Evolutionary conservation across 1,140 invertebrate genomes (phyloP).

Genomic region (Heliothis subflexa): DNA sequence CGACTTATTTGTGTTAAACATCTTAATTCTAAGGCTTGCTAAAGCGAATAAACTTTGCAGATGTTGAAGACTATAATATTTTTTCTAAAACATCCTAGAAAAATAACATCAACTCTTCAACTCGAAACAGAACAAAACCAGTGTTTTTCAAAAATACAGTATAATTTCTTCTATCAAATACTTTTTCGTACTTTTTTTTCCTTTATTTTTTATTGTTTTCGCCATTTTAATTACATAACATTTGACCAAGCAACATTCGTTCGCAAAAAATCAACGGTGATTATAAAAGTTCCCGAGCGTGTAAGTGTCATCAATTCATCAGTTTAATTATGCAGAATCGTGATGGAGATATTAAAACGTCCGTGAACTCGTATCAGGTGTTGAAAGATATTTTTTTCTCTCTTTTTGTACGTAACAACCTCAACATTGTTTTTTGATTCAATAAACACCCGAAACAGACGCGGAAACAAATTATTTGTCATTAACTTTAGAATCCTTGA

Average conservation of each 20-base stretch:
- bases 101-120: not conserved
- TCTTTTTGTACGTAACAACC: conserved; percentile 13
- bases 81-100: not conserved
- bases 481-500: conserved; percentile 43
- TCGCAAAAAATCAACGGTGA: conserved; percentile 25
- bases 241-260: not conserved
- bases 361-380: conserved; percentile 50
- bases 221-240: conserved; percentile 15
- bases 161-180: not conserved
- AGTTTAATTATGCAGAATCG: conserved; percentile 60
- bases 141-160: not conserved
- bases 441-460: conserved; percentile 52
- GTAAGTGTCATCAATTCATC: conserved; percentile 52
- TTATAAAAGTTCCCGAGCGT: conserved; percentile 33
- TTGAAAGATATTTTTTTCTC: conserved; percentile 40
- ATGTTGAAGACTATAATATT: not conserved
- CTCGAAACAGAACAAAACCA: not conserved
- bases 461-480: conserved; percentile 53
- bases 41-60: conserved; percentile 1
- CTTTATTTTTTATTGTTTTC: conserved; percentile 27
- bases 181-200: not conserved
- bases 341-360: conserved; percentile 66
- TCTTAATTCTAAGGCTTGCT: not conserved
- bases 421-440: conserved; percentile 47
- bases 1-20: conserved; percentile 43